Percentiles rank a stretch among this genome's conserved stretches.
Conservation (phyloP, 2,113 vertebrate genomes). For the Rhinopomastus cyanomelas region DNA sequence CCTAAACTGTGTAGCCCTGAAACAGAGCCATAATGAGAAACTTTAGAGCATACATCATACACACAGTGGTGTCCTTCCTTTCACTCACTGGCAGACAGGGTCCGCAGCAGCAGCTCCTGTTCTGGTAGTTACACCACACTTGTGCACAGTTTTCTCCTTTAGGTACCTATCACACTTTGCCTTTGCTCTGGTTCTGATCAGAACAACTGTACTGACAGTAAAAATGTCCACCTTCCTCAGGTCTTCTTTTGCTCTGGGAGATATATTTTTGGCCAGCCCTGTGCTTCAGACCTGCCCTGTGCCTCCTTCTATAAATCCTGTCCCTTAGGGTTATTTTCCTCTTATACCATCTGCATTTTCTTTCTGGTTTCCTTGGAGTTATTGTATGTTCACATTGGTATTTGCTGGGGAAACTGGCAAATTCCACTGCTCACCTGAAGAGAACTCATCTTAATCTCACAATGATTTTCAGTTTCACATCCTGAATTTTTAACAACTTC, state of each 20-base stretch:
- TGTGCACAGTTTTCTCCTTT: background rate
- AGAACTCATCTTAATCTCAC: background rate
- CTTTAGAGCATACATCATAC: background rate
- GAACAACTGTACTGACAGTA: background rate
- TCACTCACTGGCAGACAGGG: background rate
- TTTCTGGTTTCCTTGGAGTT: background rate
- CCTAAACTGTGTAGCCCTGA: background rate
- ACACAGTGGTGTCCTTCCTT: background rate
- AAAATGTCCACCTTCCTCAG: background rate
- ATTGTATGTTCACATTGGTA: background rate
- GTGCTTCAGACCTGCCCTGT: background rate
- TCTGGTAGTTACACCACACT: background rate
- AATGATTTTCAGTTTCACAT: background rate
- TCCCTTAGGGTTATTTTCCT: background rate
- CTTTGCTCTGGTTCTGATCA: background rate
- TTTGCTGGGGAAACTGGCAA: background rate
- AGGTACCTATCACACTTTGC: background rate
- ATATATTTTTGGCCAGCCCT: background rate
- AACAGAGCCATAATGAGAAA: background rate
- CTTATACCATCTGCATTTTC: background rate
- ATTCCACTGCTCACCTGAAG: background rate
- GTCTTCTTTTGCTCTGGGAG: background rate
- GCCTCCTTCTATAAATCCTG: background rate
- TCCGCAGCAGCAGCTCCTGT: background rate
- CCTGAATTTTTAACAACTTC: background rate